These are phyloP conservation scores for Amphipyra tragopoginis DNA, from an alignment of 2,888 invertebrate genomes.

Conservation along the genomic window DNA sequence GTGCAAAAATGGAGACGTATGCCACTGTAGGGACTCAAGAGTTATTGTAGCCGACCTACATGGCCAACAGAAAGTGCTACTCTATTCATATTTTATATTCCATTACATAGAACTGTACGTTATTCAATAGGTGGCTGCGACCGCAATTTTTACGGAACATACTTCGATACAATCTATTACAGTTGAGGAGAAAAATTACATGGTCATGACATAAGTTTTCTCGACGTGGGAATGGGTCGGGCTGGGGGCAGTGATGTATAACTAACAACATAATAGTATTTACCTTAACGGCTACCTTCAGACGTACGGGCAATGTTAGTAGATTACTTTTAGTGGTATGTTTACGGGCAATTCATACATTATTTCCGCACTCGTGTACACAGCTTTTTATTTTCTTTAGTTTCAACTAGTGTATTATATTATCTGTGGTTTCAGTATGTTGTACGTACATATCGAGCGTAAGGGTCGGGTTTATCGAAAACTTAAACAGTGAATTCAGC, in stretches of 20 bases:
- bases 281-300: conserved; percentile 28
- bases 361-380: not conserved
- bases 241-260: conserved; percentile 52
- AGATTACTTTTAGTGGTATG: conserved; percentile 2
- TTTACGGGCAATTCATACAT: conserved; percentile 1
- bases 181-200: conserved; percentile 71
- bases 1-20: conserved; percentile 87
- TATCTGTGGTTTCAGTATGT: too few relatives aligned
- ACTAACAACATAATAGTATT: conserved; percentile 51
- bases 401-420: too few relatives aligned
- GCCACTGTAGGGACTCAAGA: conserved; percentile 81
- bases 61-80: conserved; percentile 70
- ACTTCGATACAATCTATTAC: conserved; percentile 74
- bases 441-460: too few relatives aligned
- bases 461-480: too few relatives aligned
- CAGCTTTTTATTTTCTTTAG: too few relatives aligned
- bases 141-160: conserved; percentile 66
- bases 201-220: conserved; percentile 72
- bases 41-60: conserved; percentile 77
- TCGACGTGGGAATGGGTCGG: conserved; percentile 43
- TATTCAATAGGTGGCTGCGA: conserved; percentile 71
- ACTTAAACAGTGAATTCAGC: too few relatives aligned
- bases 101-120: conserved; percentile 73
- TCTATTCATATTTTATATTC: conserved; percentile 83
- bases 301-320: not conserved